Conservation (phyloP, 2,888 invertebrate species). For the Pogonocherus hispidulus region DNA sequence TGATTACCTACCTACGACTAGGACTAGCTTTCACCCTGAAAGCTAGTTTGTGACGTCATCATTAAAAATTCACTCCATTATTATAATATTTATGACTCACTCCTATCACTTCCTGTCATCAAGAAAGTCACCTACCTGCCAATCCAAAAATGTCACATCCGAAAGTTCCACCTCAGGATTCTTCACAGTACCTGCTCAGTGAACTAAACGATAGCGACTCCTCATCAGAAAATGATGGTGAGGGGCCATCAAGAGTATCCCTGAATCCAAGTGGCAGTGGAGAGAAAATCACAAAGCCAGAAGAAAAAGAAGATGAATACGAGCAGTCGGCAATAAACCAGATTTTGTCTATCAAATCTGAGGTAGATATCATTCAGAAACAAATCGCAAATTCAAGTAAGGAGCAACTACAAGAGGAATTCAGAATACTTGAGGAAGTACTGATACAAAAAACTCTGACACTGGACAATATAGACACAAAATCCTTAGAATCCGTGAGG, state of each 20-base stretch:
- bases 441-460: slow-evolving; percentile 48
- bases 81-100: no score
- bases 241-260: background rate
- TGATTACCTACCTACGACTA: no score
- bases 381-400: slow-evolving; percentile 30
- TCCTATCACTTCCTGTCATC: background rate
- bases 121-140: background rate
- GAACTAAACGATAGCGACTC: slow-evolving; percentile 8
- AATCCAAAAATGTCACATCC: slow-evolving; percentile 11
- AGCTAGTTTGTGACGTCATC: no score
- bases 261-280: background rate
- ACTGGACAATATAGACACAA: slow-evolving; percentile 49
- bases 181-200: slow-evolving; percentile 5
- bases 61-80: no score
- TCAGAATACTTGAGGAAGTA: slow-evolving; percentile 47
- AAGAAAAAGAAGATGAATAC: slow-evolving; percentile 9
- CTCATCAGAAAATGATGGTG: background rate
- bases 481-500: slow-evolving; percentile 41
- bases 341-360: slow-evolving; percentile 36
- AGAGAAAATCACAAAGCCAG: background rate
- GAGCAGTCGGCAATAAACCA: slow-evolving; percentile 35
- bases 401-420: slow-evolving; percentile 33
- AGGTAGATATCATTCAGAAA: slow-evolving; percentile 38
- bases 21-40: no score
- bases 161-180: background rate